These are phyloP conservation scores for Nomada flava DNA, from an alignment of 2,888 invertebrate species.

Conservation along the genomic window DNA sequence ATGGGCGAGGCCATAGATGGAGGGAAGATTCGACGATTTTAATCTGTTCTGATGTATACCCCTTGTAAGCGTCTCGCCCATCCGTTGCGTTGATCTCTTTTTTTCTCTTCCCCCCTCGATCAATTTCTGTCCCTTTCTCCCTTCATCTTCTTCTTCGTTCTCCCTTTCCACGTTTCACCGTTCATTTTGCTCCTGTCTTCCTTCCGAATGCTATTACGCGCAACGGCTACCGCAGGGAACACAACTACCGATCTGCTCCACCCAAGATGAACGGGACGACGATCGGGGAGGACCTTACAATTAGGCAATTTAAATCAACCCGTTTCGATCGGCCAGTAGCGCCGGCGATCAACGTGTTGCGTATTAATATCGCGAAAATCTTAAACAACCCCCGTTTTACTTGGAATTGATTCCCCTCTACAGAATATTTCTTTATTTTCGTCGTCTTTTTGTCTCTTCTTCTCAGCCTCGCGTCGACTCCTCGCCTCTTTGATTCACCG, in stretches of 20 bases:
- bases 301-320: slow-evolving; percentile 72
- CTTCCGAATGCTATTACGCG: slow-evolving; percentile 76
- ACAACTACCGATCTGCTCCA: slow-evolving; percentile 72
- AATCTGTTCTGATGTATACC: slow-evolving; percentile 69
- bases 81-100: slow-evolving; percentile 40
- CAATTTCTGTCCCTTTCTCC: slow-evolving; percentile 18
- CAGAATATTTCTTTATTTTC: neutral
- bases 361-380: slow-evolving; percentile 34
- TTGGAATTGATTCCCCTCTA: slow-evolving; percentile 24
- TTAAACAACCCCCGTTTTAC: neutral
- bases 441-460: neutral
- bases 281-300: slow-evolving; percentile 68
- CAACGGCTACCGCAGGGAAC: slow-evolving; percentile 77
- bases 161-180: slow-evolving; percentile 6
- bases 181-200: slow-evolving; percentile 54
- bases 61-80: slow-evolving; percentile 57
- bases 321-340: slow-evolving; percentile 46
- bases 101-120: slow-evolving; percentile 19
- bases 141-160: slow-evolving; percentile 17
- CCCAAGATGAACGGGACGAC: slow-evolving; percentile 53
- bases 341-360: slow-evolving; percentile 30
- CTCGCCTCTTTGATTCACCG: no score
- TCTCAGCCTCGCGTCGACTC: no score
- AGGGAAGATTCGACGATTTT: slow-evolving; percentile 73
- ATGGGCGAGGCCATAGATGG: slow-evolving; percentile 52